A percentile compares a stretch with the other conserved stretches of the same genome.
These are phyloP conservation scores for Campoletis sonorensis DNA, from an alignment of 1,140 invertebrate genomes.

Conservation along the genomic window DNA sequence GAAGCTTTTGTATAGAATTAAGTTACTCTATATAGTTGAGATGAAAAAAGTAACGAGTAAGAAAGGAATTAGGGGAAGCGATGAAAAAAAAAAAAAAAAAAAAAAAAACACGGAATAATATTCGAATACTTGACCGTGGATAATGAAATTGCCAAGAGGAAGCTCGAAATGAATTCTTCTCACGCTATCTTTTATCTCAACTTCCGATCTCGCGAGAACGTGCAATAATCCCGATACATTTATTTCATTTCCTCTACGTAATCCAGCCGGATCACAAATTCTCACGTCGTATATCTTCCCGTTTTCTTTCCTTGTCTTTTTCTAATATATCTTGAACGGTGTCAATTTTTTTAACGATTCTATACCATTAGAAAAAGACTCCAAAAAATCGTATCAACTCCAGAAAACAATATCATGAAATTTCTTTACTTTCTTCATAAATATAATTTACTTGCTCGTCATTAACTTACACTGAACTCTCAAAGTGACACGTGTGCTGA, in stretches of 20 bases:
- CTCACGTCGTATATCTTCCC: not conserved
- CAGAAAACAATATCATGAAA: not conserved
- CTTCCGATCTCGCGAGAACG: slow-evolving; percentile 15
- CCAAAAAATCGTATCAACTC: not conserved
- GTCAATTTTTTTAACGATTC: too few relatives aligned
- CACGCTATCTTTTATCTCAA: slow-evolving; percentile 28
- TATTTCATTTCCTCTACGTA: slow-evolving; percentile 36
- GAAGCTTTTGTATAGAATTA: slow-evolving; percentile 3
- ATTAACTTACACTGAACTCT: slow-evolving; percentile 91
- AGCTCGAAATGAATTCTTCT: slow-evolving; percentile 34
- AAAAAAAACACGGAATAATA: slow-evolving; percentile 18
- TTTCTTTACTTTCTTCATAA: too few relatives aligned
- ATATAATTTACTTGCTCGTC: too few relatives aligned
- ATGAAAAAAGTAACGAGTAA: not conserved
- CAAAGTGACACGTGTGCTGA: slow-evolving; percentile 88
- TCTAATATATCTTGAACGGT: too few relatives aligned
- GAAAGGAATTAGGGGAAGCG: not conserved
- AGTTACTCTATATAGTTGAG: not conserved
- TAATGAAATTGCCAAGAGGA: slow-evolving; percentile 1
- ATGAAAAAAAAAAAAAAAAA: slow-evolving; percentile 17
- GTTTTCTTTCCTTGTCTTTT: too few relatives aligned
- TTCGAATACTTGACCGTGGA: slow-evolving; percentile 11
- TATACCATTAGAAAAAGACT: slow-evolving; percentile 39
- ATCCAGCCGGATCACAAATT: not conserved
- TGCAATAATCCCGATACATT: slow-evolving; percentile 30